phyloP scores from a whole-genome alignment of 2,888 invertebrate species.

The Pachydiplax longipennis region DNA sequence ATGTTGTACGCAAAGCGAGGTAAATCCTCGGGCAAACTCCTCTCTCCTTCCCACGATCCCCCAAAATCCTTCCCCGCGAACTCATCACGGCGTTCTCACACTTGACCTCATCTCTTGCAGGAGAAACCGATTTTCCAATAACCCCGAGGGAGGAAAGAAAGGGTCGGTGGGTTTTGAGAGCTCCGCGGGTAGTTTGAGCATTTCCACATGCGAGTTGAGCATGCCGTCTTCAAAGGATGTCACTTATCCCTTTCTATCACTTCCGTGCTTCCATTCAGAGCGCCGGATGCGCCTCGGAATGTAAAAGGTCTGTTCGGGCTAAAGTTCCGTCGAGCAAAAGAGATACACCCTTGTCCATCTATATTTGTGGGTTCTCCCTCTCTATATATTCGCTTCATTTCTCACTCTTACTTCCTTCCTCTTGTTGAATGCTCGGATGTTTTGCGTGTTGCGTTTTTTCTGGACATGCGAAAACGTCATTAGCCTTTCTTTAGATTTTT shows the following conservation, averaged over 20 bases:
- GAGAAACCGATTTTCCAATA: conserved; percentile 10
- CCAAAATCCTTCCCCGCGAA: not conserved
- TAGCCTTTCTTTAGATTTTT: too few species aligned
- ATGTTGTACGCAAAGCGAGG: not conserved
- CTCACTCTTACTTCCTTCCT: not conserved
- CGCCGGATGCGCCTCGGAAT: not conserved
- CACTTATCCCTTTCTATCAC: not conserved
- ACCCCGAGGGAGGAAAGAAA: not conserved
- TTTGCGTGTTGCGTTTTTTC: too few species aligned
- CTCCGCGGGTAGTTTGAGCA: not conserved
- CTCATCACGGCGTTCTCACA: not conserved
- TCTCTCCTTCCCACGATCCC: not conserved
- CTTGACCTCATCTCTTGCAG: not conserved
- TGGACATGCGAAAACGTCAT: too few species aligned
- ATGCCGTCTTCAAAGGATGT: not conserved
- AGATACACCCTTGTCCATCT: too few species aligned
- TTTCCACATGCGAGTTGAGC: not conserved
- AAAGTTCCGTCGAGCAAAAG: not conserved
- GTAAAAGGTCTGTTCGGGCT: not conserved
- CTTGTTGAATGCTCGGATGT: too few species aligned
- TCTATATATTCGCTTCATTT: not conserved
- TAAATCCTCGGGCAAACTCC: not conserved
- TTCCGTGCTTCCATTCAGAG: not conserved
- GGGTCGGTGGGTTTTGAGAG: not conserved
- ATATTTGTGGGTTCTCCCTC: not conserved